Base-by-base conservation (phyloP, 2,797 vertebrate genomes). In the Sorex maritimensis region DNA sequence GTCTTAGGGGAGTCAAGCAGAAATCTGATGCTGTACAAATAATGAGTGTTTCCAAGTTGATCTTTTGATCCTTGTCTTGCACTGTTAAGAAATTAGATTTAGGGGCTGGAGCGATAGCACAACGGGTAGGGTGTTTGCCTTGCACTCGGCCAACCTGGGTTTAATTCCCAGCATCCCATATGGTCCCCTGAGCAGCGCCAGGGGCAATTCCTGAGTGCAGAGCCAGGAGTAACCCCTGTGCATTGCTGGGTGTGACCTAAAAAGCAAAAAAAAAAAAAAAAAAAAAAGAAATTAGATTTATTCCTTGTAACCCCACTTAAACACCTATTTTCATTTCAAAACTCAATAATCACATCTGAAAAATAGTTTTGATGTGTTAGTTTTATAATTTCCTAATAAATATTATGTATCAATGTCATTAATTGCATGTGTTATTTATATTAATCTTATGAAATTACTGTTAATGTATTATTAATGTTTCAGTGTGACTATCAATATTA, bases 301-400 rank as follows among this genome's bases (percentile, higher is more conserved):
- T 68, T 41, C 77, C 28, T 26, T 79, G 82, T 34, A 71, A n/a
- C 17, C 81, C 21, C 11, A 55, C 23, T n/a, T 77, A 67, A 79
- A 41, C 15, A 41, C 52, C 34, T 83, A 69, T 77, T 83, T 92
- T 75, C 71, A 77, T 91, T 49, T 91, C 63, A 52, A 49, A 88
- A 63, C 4, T 52, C 63, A 83, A 14, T 26, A 73, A 26, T 67
- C 44, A 24, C 52, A 63, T 69, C 72, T 44, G n/a, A 55, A 49
- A 90, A 86, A 72, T 38, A 81, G 55, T 19, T 52, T 75, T 46
- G 26, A 58, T 80, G 2, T 87, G 30, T 15, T 46, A 81, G 67
- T 86, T 93, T 85, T 80, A 14, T 71, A 3, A 74, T 88, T 86
- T 90, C 41, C 41, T 79, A 81, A 86, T 58, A 79, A 81, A 86